A percentile compares a stretch with the other conserved stretches of the same genome.
Conservation (phyloP, 1,140 invertebrate species). For the Aphaenogaster rudis region DNA sequence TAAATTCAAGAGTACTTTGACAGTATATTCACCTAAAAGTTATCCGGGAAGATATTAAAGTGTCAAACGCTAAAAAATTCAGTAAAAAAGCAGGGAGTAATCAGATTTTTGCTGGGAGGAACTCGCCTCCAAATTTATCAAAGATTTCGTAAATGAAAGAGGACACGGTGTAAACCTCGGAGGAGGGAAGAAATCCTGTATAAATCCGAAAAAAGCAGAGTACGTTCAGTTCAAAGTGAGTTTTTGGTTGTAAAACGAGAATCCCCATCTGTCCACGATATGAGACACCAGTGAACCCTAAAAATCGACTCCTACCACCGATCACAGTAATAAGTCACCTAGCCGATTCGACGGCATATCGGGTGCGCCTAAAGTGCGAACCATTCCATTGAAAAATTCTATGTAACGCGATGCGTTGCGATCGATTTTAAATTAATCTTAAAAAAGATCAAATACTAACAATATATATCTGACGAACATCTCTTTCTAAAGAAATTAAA, state of each 20-base stretch:
- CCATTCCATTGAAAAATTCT: neutral
- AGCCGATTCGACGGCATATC: neutral
- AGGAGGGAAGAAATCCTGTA: neutral
- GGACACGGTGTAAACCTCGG: neutral
- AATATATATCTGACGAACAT: neutral
- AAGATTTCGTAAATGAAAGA: slow-evolving; percentile 24
- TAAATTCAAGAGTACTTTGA: slow-evolving; percentile 1
- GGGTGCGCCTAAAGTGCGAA: slow-evolving; percentile 3
- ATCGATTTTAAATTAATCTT: neutral
- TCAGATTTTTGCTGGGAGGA: neutral
- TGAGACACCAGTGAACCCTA: slow-evolving; percentile 74
- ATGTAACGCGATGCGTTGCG: neutral
- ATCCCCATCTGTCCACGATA: slow-evolving; percentile 77
- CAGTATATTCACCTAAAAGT: neutral
- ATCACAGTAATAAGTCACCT: slow-evolving; percentile 76
- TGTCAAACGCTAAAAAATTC: slow-evolving; percentile 14
- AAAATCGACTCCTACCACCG: slow-evolving; percentile 75
- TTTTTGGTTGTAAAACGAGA: slow-evolving; percentile 82
- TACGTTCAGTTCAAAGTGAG: slow-evolving; percentile 47
- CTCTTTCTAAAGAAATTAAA: neutral
- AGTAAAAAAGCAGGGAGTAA: slow-evolving; percentile 15
- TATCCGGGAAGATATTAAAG: neutral
- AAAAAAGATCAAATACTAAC: neutral
- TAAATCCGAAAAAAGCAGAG: slow-evolving; percentile 31
- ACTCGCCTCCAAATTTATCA: slow-evolving; percentile 12